Percentiles rank a stretch among this genome's conserved stretches.
Evolutionary conservation across 2,797 vertebrate species (phyloP).

Genomic region (Typhlichthys subterraneus): DNA sequence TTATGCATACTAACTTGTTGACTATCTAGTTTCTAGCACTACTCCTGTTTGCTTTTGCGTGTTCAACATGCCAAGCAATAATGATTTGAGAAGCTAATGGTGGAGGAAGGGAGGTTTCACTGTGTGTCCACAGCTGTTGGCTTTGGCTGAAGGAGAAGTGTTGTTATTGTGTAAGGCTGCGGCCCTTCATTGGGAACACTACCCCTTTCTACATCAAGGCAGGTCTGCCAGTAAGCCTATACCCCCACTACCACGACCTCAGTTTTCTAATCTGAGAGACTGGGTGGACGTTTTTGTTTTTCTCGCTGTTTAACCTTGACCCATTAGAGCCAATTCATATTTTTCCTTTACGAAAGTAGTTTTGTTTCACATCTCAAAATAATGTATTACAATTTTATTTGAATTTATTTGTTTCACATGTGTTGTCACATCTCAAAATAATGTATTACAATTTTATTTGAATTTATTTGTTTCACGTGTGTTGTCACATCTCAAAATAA

Average conservation of each 20-base stretch:
- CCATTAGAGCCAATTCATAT: conserved; percentile 25
- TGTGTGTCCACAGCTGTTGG: conserved; percentile 71
- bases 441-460: too few relatives aligned
- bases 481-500: too few relatives aligned
- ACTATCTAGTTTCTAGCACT: too few relatives aligned
- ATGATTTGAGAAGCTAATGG: conserved; percentile 54
- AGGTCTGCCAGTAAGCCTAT: conserved; percentile 66
- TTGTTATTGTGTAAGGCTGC: conserved; percentile 67
- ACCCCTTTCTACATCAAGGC: conserved; percentile 70
- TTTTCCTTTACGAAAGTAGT: not conserved
- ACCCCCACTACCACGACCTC: conserved; percentile 38
- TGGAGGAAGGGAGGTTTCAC: conserved; percentile 22
- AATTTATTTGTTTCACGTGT: too few relatives aligned
- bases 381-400: too few relatives aligned
- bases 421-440: too few relatives aligned
- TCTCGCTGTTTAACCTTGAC: conserved; percentile 30
- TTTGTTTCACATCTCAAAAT: conserved; percentile 13
- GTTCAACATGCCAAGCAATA: conserved; percentile 46
- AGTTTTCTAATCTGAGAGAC: conserved; percentile 68
- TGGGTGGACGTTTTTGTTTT: conserved; percentile 48
- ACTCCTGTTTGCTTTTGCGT: too few relatives aligned
- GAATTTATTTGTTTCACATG: too few relatives aligned
- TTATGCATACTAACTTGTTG: not conserved
- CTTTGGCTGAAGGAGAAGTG: conserved; percentile 67
- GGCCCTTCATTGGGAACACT: conserved; percentile 64